These are phyloP conservation scores for Sesia bembeciformis DNA, from an alignment of 2,888 invertebrate species.

Conservation along the genomic window DNA sequence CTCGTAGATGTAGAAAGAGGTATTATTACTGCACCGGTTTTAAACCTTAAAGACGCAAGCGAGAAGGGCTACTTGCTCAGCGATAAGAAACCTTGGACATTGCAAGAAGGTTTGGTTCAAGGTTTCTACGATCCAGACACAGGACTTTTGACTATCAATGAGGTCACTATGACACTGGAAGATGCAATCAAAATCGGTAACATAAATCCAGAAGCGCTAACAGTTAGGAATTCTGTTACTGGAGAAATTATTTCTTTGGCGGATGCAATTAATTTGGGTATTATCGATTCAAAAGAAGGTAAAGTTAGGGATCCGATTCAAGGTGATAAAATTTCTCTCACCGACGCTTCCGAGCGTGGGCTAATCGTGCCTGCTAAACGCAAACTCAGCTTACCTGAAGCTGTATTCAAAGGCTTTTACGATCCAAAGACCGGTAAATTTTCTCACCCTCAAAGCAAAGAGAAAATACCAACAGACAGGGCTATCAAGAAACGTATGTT, in stretches of 20 bases:
- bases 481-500: constrained; percentile 90
- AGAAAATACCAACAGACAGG: constrained; percentile 85
- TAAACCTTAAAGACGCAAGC: constrained; percentile 85
- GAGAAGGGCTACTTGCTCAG: constrained; percentile 87
- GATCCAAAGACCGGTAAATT: constrained; percentile 89
- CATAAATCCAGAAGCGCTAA: constrained; percentile 84
- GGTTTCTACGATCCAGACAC: constrained; percentile 84
- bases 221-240: constrained; percentile 85
- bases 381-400: constrained; percentile 89
- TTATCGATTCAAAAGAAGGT: constrained; percentile 87
- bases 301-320: constrained; percentile 83
- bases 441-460: constrained; percentile 85
- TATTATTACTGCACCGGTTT: constrained; percentile 78
- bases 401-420: constrained; percentile 93
- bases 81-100: constrained; percentile 84
- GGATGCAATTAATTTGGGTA: constrained; percentile 84
- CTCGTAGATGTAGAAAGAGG: constrained; percentile 82
- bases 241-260: constrained; percentile 86
- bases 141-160: constrained; percentile 81
- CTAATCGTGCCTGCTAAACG: constrained; percentile 87
- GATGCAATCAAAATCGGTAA: constrained; percentile 83
- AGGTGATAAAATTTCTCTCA: constrained; percentile 83
- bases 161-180: constrained; percentile 79
- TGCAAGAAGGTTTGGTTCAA: constrained; percentile 88
- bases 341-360: constrained; percentile 89